These are phyloP conservation scores for Micropoecilia bifurca DNA, from an alignment of 2,797 vertebrate species.

Conservation along the genomic window DNA sequence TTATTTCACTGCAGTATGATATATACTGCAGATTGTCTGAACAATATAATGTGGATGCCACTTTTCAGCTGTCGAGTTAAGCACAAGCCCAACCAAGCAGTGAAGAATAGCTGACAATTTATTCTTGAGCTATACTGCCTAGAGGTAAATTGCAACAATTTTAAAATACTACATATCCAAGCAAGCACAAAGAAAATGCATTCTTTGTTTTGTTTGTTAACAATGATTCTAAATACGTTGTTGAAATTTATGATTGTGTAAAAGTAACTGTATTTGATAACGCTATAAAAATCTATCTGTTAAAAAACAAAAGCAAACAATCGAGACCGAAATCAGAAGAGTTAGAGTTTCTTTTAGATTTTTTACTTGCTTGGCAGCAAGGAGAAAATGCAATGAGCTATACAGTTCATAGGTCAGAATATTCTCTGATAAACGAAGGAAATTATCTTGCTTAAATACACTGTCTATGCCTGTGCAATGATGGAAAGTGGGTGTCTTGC, in stretches of 20 bases:
- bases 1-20: conserved; percentile 20
- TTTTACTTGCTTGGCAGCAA: too few species aligned
- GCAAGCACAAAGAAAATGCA: background rate
- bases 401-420: too few species aligned
- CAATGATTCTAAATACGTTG: background rate
- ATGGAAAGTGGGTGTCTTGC: background rate
- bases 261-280: background rate
- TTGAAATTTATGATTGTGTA: background rate
- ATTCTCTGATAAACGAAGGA: background rate
- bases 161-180: background rate
- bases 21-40: background rate
- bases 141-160: background rate
- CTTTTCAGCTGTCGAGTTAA: conserved; percentile 7
- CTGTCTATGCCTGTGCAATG: background rate
- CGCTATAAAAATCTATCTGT: background rate
- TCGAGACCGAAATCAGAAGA: too few species aligned
- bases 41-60: conserved; percentile 1
- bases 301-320: background rate
- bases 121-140: conserved; percentile 6
- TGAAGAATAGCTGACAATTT: conserved; percentile 26
- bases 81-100: conserved; percentile 12
- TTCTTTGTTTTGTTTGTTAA: conserved; percentile 4
- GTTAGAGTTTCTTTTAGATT: too few species aligned
- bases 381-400: too few species aligned
- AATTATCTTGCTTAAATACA: background rate